Base-by-base conservation (phyloP, 2,113 vertebrate genomes). In the Edolisoma coerulescens region DNA sequence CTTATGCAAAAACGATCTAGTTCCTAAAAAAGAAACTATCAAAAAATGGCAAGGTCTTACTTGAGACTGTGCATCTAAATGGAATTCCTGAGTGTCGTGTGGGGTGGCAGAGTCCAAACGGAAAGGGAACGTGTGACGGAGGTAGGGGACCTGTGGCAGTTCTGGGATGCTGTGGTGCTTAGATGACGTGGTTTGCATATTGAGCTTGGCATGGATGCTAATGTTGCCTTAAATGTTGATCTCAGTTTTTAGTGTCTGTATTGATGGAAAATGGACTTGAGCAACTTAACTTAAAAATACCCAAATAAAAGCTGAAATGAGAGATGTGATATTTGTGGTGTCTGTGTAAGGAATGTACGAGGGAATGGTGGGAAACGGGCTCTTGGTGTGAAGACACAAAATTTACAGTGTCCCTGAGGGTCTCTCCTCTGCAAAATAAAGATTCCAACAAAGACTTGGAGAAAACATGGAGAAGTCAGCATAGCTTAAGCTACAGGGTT, bases 171-270 rank as follows among this genome's bases (percentile, higher is more conserved):
- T 37, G 90, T 93, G 93, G 65, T 92, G 85, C 85, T 96, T 95
- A 23, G 67, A 17, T 52, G 63, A 18, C 27, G 50, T 73, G 41
- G 73, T 90, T 94, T 92, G 95, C 86, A 26, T 92, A 93, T 42
- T 95, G 95, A 94, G 85, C 95, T 95, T 94, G 92, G 71, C 77
- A 78, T 87, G 93, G 90, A 96, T 96, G 93, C 85, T 97, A 68
- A 93, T 87, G 85, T 95, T 96, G 96, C 95, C 95, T 96, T 96
- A 96, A 96, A 96, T 94, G 92, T 95, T 95, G 93, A 94, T 96
- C 92, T 97, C 89, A 26, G 35, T 90, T 96, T 96, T 93, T 92
- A 95, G 93, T 92, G 90, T 95, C 85, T 96, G 93, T 94, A 89
- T 93, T 78, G 87, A 78, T 96, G 92, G 85, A 92, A 94, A 96